Conservation (phyloP, 2,797 vertebrate species). For the Tolypeutes matacus region DNA sequence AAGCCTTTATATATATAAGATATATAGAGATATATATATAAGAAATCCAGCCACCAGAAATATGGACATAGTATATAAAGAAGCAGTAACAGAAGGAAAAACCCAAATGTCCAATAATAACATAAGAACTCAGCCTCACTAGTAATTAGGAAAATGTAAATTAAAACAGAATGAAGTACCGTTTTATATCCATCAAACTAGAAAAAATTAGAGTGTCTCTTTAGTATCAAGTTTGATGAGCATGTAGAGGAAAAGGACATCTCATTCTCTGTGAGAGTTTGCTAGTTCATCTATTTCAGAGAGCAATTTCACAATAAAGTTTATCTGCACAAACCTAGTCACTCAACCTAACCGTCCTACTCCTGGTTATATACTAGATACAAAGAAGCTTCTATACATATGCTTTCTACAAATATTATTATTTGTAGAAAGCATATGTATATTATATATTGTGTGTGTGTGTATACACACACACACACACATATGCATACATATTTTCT, state of each 20-base stretch:
- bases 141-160: neutral
- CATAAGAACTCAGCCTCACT: neutral
- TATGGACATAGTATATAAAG: neutral
- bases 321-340: neutral
- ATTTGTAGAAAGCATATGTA: no score
- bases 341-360: neutral
- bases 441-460: no score
- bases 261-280: constrained; percentile 3
- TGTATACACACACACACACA: no score
- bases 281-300: constrained; percentile 8
- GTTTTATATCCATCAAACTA: constrained; percentile 6
- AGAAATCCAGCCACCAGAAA: neutral
- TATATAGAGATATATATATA: neutral
- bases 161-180: neutral
- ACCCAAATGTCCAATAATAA: neutral
- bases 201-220: constrained; percentile 27
- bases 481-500: neutral
- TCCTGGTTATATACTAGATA: neutral
- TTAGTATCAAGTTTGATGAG: constrained; percentile 30
- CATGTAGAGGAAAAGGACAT: neutral
- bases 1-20: constrained; percentile 9
- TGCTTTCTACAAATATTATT: neutral
- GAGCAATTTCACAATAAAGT: neutral
- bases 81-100: constrained; percentile 34
- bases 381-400: neutral